Evolutionary conservation across 2,797 vertebrate genomes (phyloP).

Genomic region (Manis crassicaudata): DNA sequence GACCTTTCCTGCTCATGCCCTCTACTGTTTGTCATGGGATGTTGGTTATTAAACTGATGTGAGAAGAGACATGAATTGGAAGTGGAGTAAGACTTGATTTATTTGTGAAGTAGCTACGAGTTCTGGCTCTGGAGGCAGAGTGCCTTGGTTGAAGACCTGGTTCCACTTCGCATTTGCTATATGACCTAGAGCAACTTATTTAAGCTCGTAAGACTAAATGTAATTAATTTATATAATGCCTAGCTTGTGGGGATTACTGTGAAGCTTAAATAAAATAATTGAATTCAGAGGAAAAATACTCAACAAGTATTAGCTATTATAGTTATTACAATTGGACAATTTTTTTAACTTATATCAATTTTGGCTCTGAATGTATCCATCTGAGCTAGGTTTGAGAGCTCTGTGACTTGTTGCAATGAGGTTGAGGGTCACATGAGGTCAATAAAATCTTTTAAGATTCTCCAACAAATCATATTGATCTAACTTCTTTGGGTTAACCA

Average conservation of each 20-base stretch:
- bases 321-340: neutral
- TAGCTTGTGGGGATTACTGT: neutral
- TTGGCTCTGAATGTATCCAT: neutral
- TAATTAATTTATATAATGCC: neutral
- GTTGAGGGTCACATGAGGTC: neutral
- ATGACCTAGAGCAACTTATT: neutral
- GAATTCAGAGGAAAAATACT: neutral
- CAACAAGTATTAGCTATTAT: neutral
- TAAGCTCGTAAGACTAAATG: neutral
- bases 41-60: neutral
- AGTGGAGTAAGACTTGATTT: neutral
- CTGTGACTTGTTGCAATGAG: neutral
- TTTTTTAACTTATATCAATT: neutral
- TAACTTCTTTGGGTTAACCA: neutral
- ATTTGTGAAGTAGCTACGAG: neutral
- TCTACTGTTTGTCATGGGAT: neutral
- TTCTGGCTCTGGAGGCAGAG: neutral
- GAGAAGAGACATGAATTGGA: neutral
- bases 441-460: constrained; percentile 39
- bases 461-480: constrained; percentile 19
- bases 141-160: neutral
- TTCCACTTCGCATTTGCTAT: neutral
- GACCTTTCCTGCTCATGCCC: neutral
- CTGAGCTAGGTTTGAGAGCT: constrained; percentile 15
- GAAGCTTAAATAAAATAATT: neutral